Evolutionary conservation across 2,113 vertebrate species (phyloP).

Genomic region (Castor canadensis): DNA sequence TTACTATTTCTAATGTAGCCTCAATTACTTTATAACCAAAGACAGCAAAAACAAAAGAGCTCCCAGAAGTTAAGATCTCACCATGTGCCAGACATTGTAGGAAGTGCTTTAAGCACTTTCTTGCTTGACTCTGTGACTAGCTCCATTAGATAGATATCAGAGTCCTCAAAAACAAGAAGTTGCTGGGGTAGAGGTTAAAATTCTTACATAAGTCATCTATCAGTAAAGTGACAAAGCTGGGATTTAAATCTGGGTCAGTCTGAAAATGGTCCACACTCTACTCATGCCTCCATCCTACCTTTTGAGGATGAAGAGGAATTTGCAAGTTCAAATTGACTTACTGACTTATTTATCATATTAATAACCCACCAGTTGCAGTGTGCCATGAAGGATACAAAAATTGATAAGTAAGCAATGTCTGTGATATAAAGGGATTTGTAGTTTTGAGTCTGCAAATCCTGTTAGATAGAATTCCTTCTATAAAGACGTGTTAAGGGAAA

Average conservation of each 20-base stretch:
- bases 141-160: background rate
- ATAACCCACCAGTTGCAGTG: background rate
- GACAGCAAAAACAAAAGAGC: background rate
- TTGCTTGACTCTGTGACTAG: background rate
- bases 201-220: background rate
- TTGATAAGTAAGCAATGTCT: background rate
- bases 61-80: background rate
- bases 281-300: background rate
- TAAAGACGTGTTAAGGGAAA: background rate
- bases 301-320: background rate
- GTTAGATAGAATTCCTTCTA: background rate
- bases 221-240: background rate
- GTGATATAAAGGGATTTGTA: background rate
- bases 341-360: background rate
- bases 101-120: background rate
- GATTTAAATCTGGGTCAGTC: background rate
- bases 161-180: background rate
- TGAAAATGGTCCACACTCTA: background rate
- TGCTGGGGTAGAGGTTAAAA: background rate
- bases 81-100: accelerated
- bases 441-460: background rate
- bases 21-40: background rate
- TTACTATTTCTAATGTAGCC: background rate
- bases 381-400: background rate
- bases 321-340: background rate